Base-by-base conservation (phyloP, 2,113 vertebrate species). In the Vidua chalybeata region DNA sequence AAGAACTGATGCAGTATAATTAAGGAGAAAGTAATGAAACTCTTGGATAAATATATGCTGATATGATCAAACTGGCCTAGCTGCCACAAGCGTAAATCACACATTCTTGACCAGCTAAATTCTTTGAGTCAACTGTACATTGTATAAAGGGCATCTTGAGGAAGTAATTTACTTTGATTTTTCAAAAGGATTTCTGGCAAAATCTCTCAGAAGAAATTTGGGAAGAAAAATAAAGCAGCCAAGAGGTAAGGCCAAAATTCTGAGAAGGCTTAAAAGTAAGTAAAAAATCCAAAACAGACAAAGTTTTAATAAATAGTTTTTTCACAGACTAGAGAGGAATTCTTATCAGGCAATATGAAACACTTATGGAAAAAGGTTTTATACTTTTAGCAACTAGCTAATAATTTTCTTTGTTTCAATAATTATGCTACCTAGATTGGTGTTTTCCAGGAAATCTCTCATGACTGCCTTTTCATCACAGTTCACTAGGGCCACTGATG, bases 161-260 rank as follows among this genome's bases (percentile, higher is more conserved):
- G 64, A 88, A 89, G 55, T 87, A 41, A 95, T 92, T 92, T 78
- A 81, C 59, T 94, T 87, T 81, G 56, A 64, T 91, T 94, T 94
- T 97, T 94, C 52, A 68, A 58, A 94, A 84, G 63, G 45, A 75
- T 77, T 88, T 93, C 31, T 84, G 68, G 89, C 74, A 90, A 93
- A 89, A 90, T 84, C 54, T 91, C 62, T 93, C 82, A 31, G 17
- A 72, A 84, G 89, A 84, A 77, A 59, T 48, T 48, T 43, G 37
- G 27, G 43, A 85, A 77, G 31, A 46, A 89, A 81, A 94, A 78
- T 28, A 71, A 87, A 72, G 55, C 55, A 84, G 37, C 31, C 37
- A 31, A 31, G 31, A 64, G 33, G 19, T 63, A 77, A 63, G 26
- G 22, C 61, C 41, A 22, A 45, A 54, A 41, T 62, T 80, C 41